Base-by-base conservation (phyloP, 23 tunicate genomes). In the Halocynthia roretzi region DNA sequence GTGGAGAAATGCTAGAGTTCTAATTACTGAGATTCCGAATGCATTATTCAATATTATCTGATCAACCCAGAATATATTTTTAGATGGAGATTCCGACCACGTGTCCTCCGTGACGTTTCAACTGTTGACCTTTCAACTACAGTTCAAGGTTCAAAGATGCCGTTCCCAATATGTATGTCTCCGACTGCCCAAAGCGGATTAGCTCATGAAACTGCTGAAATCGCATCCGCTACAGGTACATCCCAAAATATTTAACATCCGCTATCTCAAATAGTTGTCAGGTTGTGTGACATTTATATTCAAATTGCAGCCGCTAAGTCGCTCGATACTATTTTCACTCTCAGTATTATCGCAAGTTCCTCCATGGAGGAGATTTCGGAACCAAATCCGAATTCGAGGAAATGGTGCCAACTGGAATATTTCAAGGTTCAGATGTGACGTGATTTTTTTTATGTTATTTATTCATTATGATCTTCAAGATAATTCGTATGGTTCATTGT, bases 391-490 rank as follows among this genome's bases (percentile, higher is more conserved):
- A 49, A 67, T 49, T 71, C 81, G 54, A 49, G 72, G 0, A 84
- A 68, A 75, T 90, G 89, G 89, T 23, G 84, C 44, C 96, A 90
- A 56, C 80, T 90, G 10, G 84, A 90, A 70, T 76, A 84, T 17
- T 84, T 72, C 66, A 85, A 90, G 85, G 44, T 31, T 31, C 4
- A 0, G 44, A 31, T 31, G 2, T 31, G n/a, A n/a, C n/a, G n/a
- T n/a, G n/a, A n/a, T 31, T 31, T 31, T 31, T 31, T 31, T 31
- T 31, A 4, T 31, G 44, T 31, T 31, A 31, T 31, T 31, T 31
- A 31, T 31, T 31, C 44, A 31, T 31, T 31, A 0, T 31, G 4
- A n/a, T n/a, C n/a, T 31, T 0, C 44, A 31, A 31, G 4, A 31
- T 31, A 31, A 31, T 31, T 31, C 44, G 4, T 31, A 31, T 4